Evolutionary conservation across 2,888 invertebrate species (phyloP).

Genomic region (Blera fallax): DNA sequence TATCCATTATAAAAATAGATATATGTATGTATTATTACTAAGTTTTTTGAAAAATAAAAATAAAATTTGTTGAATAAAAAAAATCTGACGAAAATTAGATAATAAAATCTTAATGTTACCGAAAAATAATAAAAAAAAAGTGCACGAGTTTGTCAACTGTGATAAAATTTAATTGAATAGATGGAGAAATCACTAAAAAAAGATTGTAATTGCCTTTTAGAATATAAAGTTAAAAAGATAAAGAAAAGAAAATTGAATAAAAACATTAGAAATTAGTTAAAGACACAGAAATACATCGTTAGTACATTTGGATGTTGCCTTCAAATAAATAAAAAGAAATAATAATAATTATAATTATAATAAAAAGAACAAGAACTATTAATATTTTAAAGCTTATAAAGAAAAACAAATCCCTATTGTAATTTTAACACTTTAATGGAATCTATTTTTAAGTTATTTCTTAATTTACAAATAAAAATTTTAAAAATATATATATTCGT

Average conservation of each 20-base stretch:
- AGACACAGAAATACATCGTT: conserved; percentile 15
- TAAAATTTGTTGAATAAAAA: conserved; percentile 3
- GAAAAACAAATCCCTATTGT: conserved; percentile 48
- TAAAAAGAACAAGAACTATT: conserved; percentile 19
- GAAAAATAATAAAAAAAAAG: conserved; percentile 4
- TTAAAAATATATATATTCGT: conserved; percentile 34
- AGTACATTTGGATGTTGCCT: conserved; percentile 67
- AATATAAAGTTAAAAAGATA: conserved; percentile 22
- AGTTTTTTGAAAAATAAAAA: conserved; percentile 5
- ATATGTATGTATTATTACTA: background rate
- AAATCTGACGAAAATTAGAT: conserved; percentile 5
- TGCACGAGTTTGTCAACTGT: conserved; percentile 70
- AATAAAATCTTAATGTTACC: conserved; percentile 9
- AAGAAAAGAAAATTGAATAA: conserved; percentile 3
- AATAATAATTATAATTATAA: too few relatives aligned
- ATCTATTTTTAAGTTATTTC: conserved; percentile 67
- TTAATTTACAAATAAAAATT: conserved; percentile 67
- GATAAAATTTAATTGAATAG: conserved; percentile 57
- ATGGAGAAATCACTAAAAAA: conserved; percentile 38
- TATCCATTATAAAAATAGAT: background rate
- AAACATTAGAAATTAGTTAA: conserved; percentile 15
- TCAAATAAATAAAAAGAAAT: conserved; percentile 23
- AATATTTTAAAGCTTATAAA: conserved; percentile 48
- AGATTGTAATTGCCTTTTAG: conserved; percentile 69
- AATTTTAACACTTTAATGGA: conserved; percentile 57